Evolutionary conservation across 2,797 vertebrate genomes (phyloP).

Genomic region (Uromys caudimaculatus): DNA sequence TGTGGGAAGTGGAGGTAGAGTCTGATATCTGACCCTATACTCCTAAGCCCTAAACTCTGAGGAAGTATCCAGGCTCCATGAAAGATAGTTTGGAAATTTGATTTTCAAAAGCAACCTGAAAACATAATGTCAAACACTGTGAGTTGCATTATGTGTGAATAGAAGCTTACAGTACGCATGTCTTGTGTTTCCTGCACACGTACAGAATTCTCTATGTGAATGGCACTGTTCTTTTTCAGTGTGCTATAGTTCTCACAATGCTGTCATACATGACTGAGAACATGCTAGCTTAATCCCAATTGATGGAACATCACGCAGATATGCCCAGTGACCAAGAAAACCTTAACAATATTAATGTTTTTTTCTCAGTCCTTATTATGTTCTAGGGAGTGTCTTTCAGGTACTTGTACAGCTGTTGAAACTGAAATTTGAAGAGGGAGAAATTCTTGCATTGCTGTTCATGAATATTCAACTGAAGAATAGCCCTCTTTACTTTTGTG

Average conservation of each 20-base stretch:
- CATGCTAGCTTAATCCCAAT: not conserved
- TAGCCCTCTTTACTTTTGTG: not conserved
- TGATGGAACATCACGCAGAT: not conserved
- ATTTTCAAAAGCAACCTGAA: not conserved
- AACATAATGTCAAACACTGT: not conserved
- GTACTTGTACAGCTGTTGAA: slow-evolving; percentile 47
- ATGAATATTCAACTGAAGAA: not conserved
- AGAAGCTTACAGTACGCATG: not conserved
- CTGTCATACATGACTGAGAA: not conserved
- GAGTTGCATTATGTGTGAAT: not conserved
- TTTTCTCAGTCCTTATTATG: not conserved
- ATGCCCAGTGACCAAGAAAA: not conserved
- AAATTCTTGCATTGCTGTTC: not conserved
- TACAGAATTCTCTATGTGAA: not conserved
- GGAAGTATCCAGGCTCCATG: not conserved
- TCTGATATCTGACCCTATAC: not conserved
- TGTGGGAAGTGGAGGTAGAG: not conserved
- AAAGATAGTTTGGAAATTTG: not conserved
- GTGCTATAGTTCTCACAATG: not conserved
- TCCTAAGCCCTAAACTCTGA: not conserved
- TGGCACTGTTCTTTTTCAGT: not conserved
- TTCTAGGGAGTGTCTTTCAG: not conserved
- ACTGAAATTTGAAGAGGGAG: not conserved
- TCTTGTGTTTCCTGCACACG: not conserved
- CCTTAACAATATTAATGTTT: slow-evolving; percentile 26